Evolutionary conservation across 2,888 invertebrate genomes (phyloP).

Genomic region (Ormyrus nitidulus): DNA sequence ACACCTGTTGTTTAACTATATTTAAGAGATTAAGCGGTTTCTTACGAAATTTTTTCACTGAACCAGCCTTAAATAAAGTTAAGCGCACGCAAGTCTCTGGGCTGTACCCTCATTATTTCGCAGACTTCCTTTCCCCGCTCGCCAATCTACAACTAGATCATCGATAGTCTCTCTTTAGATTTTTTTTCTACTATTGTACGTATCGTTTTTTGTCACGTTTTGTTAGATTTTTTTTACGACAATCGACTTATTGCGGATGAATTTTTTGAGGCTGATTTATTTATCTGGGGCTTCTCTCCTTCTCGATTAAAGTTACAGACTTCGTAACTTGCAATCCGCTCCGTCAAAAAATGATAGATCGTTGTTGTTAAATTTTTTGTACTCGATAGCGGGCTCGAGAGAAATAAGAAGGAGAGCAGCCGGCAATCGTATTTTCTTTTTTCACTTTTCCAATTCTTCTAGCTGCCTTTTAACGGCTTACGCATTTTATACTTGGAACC

Average conservation of each 20-base stretch:
- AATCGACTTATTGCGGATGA: slow-evolving; percentile 26
- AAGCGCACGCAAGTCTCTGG: slow-evolving; percentile 29
- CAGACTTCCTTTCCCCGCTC: slow-evolving; percentile 37
- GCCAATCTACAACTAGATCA: slow-evolving; percentile 49
- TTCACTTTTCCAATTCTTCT: slow-evolving; percentile 41
- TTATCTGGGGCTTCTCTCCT: slow-evolving; percentile 7
- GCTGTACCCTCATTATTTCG: slow-evolving; percentile 48
- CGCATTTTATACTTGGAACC: slow-evolving; percentile 41
- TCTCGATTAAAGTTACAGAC: not conserved
- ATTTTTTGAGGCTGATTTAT: slow-evolving; percentile 37
- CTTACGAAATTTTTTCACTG: slow-evolving; percentile 62
- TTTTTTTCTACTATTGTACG: slow-evolving; percentile 35
- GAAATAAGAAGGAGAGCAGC: slow-evolving; percentile 22
- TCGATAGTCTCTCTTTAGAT: slow-evolving; percentile 40
- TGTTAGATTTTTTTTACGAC: slow-evolving; percentile 50
- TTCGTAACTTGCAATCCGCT: slow-evolving; percentile 8
- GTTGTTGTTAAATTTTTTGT: slow-evolving; percentile 47
- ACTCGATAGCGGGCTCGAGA: slow-evolving; percentile 9
- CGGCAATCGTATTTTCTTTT: slow-evolving; percentile 19
- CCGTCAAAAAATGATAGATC: slow-evolving; percentile 8
- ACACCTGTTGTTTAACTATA: slow-evolving; percentile 60
- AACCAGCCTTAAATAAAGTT: slow-evolving; percentile 60
- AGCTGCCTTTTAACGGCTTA: slow-evolving; percentile 33
- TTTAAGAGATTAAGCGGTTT: slow-evolving; percentile 65
- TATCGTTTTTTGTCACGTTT: slow-evolving; percentile 29